Percentiles rank a stretch among this genome's conserved stretches.
phyloP scores from a whole-genome alignment of 2,113 vertebrate species.

The Prolemur simus region DNA sequence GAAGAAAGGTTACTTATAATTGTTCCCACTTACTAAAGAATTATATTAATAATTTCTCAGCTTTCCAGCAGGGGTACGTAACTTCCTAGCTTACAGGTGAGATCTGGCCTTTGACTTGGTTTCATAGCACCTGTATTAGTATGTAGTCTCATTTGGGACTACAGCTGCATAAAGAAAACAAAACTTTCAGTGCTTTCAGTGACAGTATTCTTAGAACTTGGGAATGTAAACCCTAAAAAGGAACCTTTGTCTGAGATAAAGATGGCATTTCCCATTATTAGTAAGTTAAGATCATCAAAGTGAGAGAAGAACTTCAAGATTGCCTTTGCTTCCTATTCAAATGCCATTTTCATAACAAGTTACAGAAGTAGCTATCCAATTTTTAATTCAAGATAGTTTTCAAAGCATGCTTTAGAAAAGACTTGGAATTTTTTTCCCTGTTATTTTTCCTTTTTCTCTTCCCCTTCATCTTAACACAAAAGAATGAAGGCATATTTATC shows the following conservation, averaged over 20 bases:
- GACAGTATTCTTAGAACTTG: neutral
- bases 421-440: neutral
- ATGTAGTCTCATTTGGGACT: neutral
- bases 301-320: neutral
- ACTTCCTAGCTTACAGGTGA: neutral
- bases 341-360: neutral
- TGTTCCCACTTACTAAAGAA: neutral
- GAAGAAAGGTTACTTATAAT: neutral
- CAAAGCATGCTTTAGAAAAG: neutral
- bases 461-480: neutral
- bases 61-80: neutral
- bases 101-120: neutral
- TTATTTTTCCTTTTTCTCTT: neutral
- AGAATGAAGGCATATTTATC: neutral
- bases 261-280: neutral
- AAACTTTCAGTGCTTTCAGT: neutral
- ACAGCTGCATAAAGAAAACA: neutral
- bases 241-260: neutral
- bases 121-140: neutral
- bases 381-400: conserved; percentile 6
- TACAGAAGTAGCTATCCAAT: neutral
- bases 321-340: neutral
- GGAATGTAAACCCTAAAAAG: neutral
- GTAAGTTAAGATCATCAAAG: neutral
- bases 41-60: neutral